Base-by-base conservation (phyloP, 2,888 invertebrate genomes). In the Antitype chi region DNA sequence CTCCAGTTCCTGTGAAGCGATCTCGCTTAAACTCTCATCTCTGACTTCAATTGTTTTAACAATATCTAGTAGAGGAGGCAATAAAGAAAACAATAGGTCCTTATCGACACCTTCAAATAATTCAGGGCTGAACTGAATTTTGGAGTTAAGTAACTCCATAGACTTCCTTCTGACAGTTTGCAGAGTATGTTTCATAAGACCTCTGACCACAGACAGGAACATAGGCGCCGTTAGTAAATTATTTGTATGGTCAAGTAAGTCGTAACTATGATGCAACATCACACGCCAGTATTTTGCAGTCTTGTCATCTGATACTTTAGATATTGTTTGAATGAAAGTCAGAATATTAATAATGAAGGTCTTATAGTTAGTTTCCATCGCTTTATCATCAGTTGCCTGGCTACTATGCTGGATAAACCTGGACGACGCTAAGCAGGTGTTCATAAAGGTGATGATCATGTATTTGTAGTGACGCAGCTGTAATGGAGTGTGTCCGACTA, bases 381-480 rank as follows among this genome's bases (percentile, higher is more conserved):
- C 86, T 47, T 95, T 91, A 0, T 96, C 91, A 17, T 97, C 93
- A 1, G 93, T 91, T 1, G 98, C 94, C 73, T 95, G 92, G 1
- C 97, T 97, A 23, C 97, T 97, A 92, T 97, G 97, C 66, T 97
- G 97, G 2, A 98, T 97, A 87, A 98, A 98, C 79, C 97, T 97
- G 0, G 97, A 94, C 0, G 98, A 97, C 1, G 98, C 97, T 70
- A 98, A 95, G 59, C 99, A 96, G 28, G 97, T 97, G 15, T 97
- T 97, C 70, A 98, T 97, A 86, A 98, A 98, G 47, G 98, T 98
- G 28, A 99, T 95, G 43, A 98, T 96, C 0, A 98, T 97, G 90
- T 98, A 99, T 94, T 98, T 99, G 92, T 98, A 99, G 92, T 99
- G 98, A 4, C 98, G 97, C 72, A 99, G 95, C 86, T 99, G 98